Conservation (phyloP, 2,113 vertebrate species). For the Serilophus lunatus region DNA sequence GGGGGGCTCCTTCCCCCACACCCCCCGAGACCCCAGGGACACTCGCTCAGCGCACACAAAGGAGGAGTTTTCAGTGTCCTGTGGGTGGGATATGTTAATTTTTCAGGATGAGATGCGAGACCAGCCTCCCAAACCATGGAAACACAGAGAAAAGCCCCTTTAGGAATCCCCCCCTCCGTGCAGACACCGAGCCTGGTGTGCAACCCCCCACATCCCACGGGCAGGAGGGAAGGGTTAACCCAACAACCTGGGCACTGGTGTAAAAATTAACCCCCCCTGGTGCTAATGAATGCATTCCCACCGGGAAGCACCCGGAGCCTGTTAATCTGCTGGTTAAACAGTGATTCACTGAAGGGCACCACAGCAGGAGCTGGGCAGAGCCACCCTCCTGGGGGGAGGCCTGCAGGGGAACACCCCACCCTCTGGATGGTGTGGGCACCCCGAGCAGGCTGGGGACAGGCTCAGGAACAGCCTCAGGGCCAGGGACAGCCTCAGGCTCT, state of each 20-base stretch:
- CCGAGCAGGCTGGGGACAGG: neutral
- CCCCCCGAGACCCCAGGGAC: neutral
- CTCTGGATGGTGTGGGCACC: neutral
- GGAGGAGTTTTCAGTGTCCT: neutral
- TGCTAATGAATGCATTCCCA: neutral
- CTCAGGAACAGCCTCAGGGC: neutral
- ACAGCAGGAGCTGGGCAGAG: neutral
- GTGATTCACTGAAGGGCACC: neutral
- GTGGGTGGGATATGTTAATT: rapidly evolving
- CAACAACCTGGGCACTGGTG: rapidly evolving
- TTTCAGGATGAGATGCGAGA: neutral
- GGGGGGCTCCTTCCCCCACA: neutral
- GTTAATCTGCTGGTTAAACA: neutral
- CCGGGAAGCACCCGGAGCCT: neutral
- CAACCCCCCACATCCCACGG: neutral
- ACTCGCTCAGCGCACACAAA: neutral
- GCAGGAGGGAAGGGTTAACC: neutral
- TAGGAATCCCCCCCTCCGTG: neutral
- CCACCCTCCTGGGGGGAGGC: rapidly evolving
- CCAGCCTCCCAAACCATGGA: neutral
- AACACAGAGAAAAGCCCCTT: neutral
- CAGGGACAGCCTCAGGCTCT: neutral
- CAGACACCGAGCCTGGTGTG: neutral
- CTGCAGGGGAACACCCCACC: neutral
- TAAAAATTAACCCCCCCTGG: neutral